Conservation (phyloP, 2,888 invertebrate species). For the Corythucha ciliata region DNA sequence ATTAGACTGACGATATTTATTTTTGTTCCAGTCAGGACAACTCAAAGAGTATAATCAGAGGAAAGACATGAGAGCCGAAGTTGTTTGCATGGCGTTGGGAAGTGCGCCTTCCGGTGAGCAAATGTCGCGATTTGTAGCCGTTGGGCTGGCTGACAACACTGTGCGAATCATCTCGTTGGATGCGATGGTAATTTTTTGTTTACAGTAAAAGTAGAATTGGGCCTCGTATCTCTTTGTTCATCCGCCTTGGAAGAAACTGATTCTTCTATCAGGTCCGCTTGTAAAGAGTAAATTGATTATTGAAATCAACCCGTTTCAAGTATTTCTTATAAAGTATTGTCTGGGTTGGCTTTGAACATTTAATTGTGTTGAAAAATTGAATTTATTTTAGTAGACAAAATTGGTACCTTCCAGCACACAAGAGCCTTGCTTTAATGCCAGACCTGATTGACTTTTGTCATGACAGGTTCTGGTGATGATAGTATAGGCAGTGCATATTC, state of each 20-base stretch:
- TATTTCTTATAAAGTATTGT: neutral
- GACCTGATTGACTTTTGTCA: no score
- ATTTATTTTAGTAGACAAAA: neutral
- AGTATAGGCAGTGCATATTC: slow-evolving; percentile 55
- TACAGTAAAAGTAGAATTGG: neutral
- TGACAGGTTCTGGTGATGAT: no score
- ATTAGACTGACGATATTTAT: slow-evolving; percentile 15
- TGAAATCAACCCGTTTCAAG: neutral
- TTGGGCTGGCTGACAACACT: slow-evolving; percentile 91
- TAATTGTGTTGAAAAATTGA: neutral
- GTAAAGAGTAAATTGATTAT: neutral
- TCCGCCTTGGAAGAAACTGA: neutral
- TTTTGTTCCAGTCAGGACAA: slow-evolving; percentile 74
- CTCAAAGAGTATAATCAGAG: slow-evolving; percentile 97
- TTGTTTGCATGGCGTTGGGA: slow-evolving; percentile 96
- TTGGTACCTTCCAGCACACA: no score
- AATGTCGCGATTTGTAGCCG: slow-evolving; percentile 88
- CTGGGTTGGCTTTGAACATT: neutral
- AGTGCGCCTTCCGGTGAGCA: slow-evolving; percentile 93
- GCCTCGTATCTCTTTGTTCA: slow-evolving; percentile 4
- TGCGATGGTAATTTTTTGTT: slow-evolving; percentile 57
- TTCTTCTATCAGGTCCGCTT: neutral
- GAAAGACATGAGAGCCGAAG: slow-evolving; percentile 92
- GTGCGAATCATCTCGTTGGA: slow-evolving; percentile 96
- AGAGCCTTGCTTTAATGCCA: no score